Percentiles rank a stretch among this genome's conserved stretches.
Conservation (phyloP, 92 coral and sea anemone genomes). For the Phymanthus crucifer region DNA sequence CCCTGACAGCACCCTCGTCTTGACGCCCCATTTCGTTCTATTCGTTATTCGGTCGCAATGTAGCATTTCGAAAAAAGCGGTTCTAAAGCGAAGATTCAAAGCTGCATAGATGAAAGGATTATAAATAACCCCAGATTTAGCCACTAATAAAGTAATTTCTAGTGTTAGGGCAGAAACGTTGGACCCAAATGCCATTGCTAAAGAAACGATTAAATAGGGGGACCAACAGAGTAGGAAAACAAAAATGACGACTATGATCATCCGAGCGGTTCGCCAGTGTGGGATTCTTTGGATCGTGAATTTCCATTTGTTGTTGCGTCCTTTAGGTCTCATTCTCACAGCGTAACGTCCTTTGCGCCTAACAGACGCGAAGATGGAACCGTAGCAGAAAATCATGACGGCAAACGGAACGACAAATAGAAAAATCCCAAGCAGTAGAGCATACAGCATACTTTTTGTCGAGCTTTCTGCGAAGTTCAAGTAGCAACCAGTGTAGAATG, state of each 20-base stretch:
- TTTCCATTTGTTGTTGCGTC: conserved; percentile 40
- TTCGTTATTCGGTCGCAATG: conserved; percentile 18
- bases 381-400: conserved; percentile 69
- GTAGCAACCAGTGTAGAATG: conserved; percentile 79
- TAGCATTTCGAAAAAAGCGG: conserved; percentile 60
- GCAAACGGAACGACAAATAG: conserved; percentile 72
- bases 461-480: conserved; percentile 45
- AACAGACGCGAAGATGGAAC: conserved; percentile 67
- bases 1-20: conserved; percentile 30
- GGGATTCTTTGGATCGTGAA: conserved; percentile 43
- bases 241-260: conserved; percentile 68
- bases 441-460: conserved; percentile 47
- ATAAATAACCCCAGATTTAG: conserved; percentile 72
- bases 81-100: conserved; percentile 81
- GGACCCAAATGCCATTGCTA: conserved; percentile 61
- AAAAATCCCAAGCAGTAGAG: conserved; percentile 58
- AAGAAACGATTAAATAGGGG: conserved; percentile 63
- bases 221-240: conserved; percentile 80
- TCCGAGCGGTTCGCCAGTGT: conserved; percentile 79
- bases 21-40: conserved; percentile 38
- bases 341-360: conserved; percentile 54
- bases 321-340: conserved; percentile 26
- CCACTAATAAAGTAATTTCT: conserved; percentile 67
- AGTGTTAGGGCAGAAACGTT: conserved; percentile 49
- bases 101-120: conserved; percentile 87